Base-by-base conservation (phyloP, 1,140 invertebrate genomes). In the Tigriopus japonicus region DNA sequence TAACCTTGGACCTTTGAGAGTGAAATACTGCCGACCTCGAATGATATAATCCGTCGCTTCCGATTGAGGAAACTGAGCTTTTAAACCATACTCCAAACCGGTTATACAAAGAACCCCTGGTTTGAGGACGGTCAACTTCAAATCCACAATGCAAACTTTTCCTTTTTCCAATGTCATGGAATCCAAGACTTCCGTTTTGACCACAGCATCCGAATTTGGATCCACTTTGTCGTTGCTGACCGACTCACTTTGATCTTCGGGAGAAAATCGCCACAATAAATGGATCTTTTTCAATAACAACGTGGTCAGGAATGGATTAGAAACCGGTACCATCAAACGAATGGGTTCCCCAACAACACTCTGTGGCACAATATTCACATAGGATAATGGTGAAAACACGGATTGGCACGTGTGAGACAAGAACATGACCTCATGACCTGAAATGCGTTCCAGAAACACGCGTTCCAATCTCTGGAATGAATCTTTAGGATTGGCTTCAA, bases 71-170 rank as follows among this genome's bases (percentile, higher is more conserved):
- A 61, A 61, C 6, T 12, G 17, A 40, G 59, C 43, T 17, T 61
- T 61, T 24, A 61, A 52, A n/a, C 14, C 35, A 61, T 61, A 61
- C 23, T 61, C 59, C 14, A 61, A 7, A 14, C 59, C 59, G 7
- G 19, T 24, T 28, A 61, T 61, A 3, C 7, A 24, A 14, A 61
- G 49, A 6, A 6, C 43, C 6, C 59, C 59, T 1, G 59, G 59
- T 5, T 23, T 2, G 17, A n/a, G 28, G 40, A n/a, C 15, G 6
- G 23, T 52, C 15, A 60, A 3, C 17, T 28, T 24, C 10, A 60
- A 42, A 12, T 17, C 58, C 19, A 60, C 17, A 17, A 49, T 28
- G 42, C 15, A 42, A 5, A 9, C 5, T 17, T 23, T 14, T 2
- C 28, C 42, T 10, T 52, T 60, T 23, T 60, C 58, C 15, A 60